These are phyloP conservation scores for Coilia nasus DNA, from an alignment of 2,797 vertebrate species.

Conservation along the genomic window DNA sequence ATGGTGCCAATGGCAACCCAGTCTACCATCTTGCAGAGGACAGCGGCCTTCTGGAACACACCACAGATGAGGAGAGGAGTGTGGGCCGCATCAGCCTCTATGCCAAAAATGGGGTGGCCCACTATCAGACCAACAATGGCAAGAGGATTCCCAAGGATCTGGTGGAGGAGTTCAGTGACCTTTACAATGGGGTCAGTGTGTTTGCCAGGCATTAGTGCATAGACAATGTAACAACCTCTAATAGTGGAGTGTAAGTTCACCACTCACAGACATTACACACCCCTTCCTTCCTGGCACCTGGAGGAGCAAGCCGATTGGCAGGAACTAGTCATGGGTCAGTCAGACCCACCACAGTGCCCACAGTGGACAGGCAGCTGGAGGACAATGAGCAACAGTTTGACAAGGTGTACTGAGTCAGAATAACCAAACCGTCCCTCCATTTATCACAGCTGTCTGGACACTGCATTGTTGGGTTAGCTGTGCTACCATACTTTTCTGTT, in stretches of 20 bases:
- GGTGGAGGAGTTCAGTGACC: constrained; percentile 99
- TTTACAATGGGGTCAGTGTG: constrained; percentile 92
- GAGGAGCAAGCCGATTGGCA: too few relatives aligned
- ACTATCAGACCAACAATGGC: constrained; percentile 93
- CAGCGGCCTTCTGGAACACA: constrained; percentile 93
- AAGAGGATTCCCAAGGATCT: constrained; percentile 96
- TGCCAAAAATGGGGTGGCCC: constrained; percentile 95
- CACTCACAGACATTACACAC: not conserved
- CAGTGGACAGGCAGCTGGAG: not conserved
- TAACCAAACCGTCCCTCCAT: not conserved
- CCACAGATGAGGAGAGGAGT: constrained; percentile 89
- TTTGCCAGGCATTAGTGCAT: not conserved
- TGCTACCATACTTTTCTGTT: too few relatives aligned
- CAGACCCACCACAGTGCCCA: not conserved
- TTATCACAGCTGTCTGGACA: not conserved
- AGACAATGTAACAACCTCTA: not conserved
- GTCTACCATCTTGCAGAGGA: constrained; percentile 99
- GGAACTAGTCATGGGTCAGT: too few relatives aligned
- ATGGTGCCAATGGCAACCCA: constrained; percentile 96
- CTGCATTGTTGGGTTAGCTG: not conserved
- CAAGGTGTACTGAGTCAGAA: not conserved
- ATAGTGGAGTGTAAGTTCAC: not conserved
- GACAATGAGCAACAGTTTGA: not conserved
- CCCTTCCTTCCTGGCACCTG: not conserved
- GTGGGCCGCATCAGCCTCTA: constrained; percentile 97